Base-by-base conservation (phyloP, 1,140 invertebrate species). In the Sitobion miscanthi region DNA sequence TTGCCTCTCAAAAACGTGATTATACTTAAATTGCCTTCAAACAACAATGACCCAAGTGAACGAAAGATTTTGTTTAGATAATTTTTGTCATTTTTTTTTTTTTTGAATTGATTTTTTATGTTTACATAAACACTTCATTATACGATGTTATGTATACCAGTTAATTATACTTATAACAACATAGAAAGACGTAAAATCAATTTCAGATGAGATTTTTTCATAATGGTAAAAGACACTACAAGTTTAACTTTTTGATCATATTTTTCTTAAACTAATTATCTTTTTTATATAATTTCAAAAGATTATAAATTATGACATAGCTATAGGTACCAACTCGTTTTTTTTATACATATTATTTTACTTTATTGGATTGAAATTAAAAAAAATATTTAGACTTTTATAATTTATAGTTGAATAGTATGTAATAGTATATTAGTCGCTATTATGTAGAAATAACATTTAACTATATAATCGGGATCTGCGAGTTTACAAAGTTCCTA, bases 71-170 rank as follows among this genome's bases (percentile, higher is more conserved):
- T 45, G 54, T 69, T 90, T 45, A 47, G 69, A 45, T 42, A 45
- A 90, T 90, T 45, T 45, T 69, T 62, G 25, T n/a, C 4, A 21
- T 62, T 69, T 90, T 90, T 90, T 90, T 17, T 0, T 52, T 90
- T 90, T 17, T 0, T 52, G 20, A 47, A 90, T 90, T 90, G 54
- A 90, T 90, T 90, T 90, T 90, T 90, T 90, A 69, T 90, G 89
- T 69, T 4, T 49, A 62, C 54, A 82, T 21, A 69, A 91, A 91
- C 20, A 91, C 54, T 82, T 91, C 25, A 91, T 90, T 62, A 91
- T 91, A 14, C 45, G 4, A 77, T 49, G 49, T 83, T 83, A 38
- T 49, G 90, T 83, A 57, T 54, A 77, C 62, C 47, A 92, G 69
- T 92, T 35, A 92, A 92, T 92, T 91, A 69, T 69, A 52, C 69